Conservation (phyloP, 2,888 invertebrate genomes). For the Drosophila picticornis region DNA sequence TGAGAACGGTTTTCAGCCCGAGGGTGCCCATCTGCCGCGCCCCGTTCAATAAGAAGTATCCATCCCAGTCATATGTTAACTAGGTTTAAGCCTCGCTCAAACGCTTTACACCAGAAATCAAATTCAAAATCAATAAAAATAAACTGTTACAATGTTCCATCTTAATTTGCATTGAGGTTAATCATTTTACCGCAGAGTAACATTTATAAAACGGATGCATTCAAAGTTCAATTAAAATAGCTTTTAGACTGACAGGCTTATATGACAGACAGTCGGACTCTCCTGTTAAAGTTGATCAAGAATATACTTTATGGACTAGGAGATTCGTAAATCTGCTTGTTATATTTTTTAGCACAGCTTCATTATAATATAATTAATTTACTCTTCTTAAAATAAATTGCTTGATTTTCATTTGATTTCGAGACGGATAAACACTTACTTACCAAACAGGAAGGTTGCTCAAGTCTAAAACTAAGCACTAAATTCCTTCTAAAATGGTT, state of each 20-base stretch:
- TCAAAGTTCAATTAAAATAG: not conserved
- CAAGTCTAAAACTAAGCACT: not conserved
- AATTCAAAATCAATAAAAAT: constrained; percentile 13
- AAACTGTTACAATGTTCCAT: constrained; percentile 4
- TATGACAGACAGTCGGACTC: not conserved
- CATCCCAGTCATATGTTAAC: constrained; percentile 69
- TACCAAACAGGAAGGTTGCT: not conserved
- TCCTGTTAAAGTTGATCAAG: not conserved
- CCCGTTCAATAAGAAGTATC: constrained; percentile 60
- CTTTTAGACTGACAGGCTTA: not conserved
- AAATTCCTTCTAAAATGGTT: too few species aligned
- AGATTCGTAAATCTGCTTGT: not conserved
- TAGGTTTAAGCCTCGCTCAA: constrained; percentile 45
- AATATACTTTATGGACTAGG: not conserved
- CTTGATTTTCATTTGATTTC: not conserved
- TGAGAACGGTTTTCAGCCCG: constrained; percentile 85
- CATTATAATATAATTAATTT: not conserved
- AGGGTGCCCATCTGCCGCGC: constrained; percentile 84
- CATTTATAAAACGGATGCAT: not conserved
- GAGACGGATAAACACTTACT: not conserved
- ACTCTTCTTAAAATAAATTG: not conserved
- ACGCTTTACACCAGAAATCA: constrained; percentile 7
- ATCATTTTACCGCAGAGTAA: not conserved
- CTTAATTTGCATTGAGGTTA: not conserved
- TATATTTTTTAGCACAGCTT: not conserved